phyloP scores from a whole-genome alignment of 2,888 invertebrate genomes.

The Hecatera dysodea region DNA sequence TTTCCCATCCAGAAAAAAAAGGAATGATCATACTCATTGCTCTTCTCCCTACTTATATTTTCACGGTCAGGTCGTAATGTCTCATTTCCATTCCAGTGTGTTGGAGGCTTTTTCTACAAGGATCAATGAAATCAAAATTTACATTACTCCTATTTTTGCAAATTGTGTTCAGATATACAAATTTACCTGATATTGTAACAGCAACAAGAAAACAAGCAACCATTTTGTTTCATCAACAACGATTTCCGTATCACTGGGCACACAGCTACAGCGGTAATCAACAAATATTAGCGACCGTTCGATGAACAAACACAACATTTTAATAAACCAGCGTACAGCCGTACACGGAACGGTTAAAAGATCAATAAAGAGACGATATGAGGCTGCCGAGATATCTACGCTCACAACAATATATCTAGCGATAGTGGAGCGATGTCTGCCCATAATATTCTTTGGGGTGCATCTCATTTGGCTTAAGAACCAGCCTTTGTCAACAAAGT shows the following conservation, averaged over 20 bases:
- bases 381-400: slow-evolving; percentile 79
- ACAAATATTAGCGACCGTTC: slow-evolving; percentile 59
- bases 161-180: too few species aligned
- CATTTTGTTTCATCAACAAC: background rate
- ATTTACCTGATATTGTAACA: background rate
- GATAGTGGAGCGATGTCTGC: slow-evolving; percentile 90
- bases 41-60: background rate
- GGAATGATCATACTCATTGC: background rate
- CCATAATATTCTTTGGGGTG: slow-evolving; percentile 91
- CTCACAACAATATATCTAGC: slow-evolving; percentile 80
- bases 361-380: slow-evolving; percentile 86
- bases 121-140: too few species aligned
- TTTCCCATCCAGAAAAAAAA: background rate
- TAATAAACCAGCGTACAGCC: slow-evolving; percentile 73
- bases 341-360: slow-evolving; percentile 79
- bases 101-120: background rate
- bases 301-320: slow-evolving; percentile 68
- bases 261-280: slow-evolving; percentile 33
- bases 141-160: too few species aligned
- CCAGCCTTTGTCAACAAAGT: slow-evolving; percentile 91
- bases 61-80: slow-evolving; percentile 1
- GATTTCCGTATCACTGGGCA: slow-evolving; percentile 15
- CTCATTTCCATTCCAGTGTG: background rate
- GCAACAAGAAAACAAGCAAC: slow-evolving; percentile 11
- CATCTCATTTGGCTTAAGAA: slow-evolving; percentile 91